Evolutionary conservation across 1,140 invertebrate species (phyloP).

Genomic region (Drosophila sp.): DNA sequence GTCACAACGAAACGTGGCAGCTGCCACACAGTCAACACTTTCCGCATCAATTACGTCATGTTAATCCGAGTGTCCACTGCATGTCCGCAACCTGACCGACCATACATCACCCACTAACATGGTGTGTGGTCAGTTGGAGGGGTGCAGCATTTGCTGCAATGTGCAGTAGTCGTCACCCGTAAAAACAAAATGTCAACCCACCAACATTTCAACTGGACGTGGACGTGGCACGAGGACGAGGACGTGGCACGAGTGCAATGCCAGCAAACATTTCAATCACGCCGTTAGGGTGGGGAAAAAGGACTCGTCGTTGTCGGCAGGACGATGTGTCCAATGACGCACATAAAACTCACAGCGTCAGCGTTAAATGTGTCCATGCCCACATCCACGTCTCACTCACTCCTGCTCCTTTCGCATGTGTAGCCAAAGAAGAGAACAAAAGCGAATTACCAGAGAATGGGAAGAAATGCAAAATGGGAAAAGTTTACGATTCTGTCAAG

Average conservation of each 20-base stretch:
- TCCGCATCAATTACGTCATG: slow-evolving; percentile 81
- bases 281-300: slow-evolving; percentile 31
- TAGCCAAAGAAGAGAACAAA: slow-evolving; percentile 44
- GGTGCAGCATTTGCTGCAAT: slow-evolving; percentile 54
- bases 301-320: slow-evolving; percentile 10
- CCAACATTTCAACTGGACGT: slow-evolving; percentile 60
- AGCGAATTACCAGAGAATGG: slow-evolving; percentile 28
- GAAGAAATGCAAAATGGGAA: slow-evolving; percentile 7
- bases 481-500: neutral
- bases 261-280: slow-evolving; percentile 79
- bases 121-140: slow-evolving; percentile 12
- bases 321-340: slow-evolving; percentile 57
- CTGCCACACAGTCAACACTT: slow-evolving; percentile 79
- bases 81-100: slow-evolving; percentile 82
- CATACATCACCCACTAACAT: slow-evolving; percentile 67
- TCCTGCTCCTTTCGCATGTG: slow-evolving; percentile 55
- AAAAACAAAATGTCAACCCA: slow-evolving; percentile 61
- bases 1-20: slow-evolving; percentile 35
- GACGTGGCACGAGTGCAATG: slow-evolving; percentile 26
- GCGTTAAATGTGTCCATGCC: slow-evolving; percentile 77
- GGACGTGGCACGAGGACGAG: slow-evolving; percentile 11
- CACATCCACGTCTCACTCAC: slow-evolving; percentile 51
- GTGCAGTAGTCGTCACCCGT: slow-evolving; percentile 38
- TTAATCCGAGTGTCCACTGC: slow-evolving; percentile 82
- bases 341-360: slow-evolving; percentile 73